phyloP scores from a whole-genome alignment of 2,113 vertebrate species.

The Felis chaus region DNA sequence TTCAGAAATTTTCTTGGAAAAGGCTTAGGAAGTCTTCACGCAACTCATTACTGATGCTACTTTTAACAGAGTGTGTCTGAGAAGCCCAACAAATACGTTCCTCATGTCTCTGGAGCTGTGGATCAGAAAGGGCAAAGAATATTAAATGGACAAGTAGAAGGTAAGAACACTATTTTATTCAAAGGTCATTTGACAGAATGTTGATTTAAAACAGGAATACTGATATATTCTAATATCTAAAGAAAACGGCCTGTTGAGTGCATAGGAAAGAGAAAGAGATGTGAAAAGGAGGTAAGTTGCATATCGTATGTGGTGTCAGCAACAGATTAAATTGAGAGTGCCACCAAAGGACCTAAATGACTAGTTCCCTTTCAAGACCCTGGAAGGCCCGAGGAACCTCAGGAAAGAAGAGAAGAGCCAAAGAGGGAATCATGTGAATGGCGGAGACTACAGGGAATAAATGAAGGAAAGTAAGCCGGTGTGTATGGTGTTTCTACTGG shows the following conservation, averaged over 20 bases:
- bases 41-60: constrained; percentile 35
- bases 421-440: too few species aligned
- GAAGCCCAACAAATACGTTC: constrained; percentile 61
- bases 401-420: too few species aligned
- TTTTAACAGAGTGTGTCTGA: constrained; percentile 85
- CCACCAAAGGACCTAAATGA: not conserved
- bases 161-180: constrained; percentile 78
- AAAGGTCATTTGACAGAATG: not conserved
- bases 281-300: not conserved
- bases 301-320: not conserved
- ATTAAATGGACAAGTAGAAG: constrained; percentile 79
- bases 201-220: not conserved
- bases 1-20: not conserved
- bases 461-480: too few species aligned
- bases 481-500: too few species aligned
- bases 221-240: not conserved
- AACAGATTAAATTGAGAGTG: not conserved
- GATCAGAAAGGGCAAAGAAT: constrained; percentile 51
- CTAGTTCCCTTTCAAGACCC: not conserved
- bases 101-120: constrained; percentile 43
- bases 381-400: not conserved
- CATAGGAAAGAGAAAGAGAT: not conserved
- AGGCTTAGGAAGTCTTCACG: not conserved
- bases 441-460: too few species aligned
- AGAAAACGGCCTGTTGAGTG: not conserved